Base-by-base conservation (phyloP, 1,140 invertebrate genomes). In the Saccostrea glomerata region DNA sequence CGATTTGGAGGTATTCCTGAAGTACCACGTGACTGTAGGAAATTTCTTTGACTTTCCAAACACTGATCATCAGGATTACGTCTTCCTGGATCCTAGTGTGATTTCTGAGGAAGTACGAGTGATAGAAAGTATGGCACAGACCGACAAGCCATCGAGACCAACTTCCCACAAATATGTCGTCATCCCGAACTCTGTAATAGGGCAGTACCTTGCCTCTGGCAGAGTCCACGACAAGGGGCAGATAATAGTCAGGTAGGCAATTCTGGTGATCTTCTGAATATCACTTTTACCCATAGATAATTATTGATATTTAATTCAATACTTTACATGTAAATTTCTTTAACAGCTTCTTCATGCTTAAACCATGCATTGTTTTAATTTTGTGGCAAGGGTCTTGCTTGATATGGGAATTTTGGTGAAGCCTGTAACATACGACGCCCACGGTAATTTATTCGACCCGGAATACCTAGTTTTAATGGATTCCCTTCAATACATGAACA, bases 1-100 rank as follows among this genome's bases (percentile, higher is more conserved):
- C 5, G 70, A 77, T 36, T 15, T 77, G 15, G 70, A 77, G 70
- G 70, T 77, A 25, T 77, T 77, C 30, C 70, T 77, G 25, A 77
- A 77, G 13, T 77, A 77, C 70, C 70, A 77, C 70, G 25, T 77
- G 70, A 30, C 70, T 36, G 30, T 77, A 11, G 70, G 70, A 40
- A 77, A 36, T 25, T 15, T 77, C 4, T 11, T 77, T 15, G 70
- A 77, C 70, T 77, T 77, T 15, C 12, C 23, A 6, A 25, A 77
- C 30, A 17, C 13, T 15, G 70, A 77, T 77, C 25, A 77, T 25
- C 70, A 77, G 11, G 15, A 77, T 36, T 77, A 77, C 25, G 25
- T 77, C 4, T 77, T 77, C 30, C 25, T 77, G 11, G 70, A 77
- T 30, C 70, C 70, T 11, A 30, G 70, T 30, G 70, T 77, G 12